Conservation (phyloP, 1,140 invertebrate genomes). For the Leptopilina clavipes region DNA sequence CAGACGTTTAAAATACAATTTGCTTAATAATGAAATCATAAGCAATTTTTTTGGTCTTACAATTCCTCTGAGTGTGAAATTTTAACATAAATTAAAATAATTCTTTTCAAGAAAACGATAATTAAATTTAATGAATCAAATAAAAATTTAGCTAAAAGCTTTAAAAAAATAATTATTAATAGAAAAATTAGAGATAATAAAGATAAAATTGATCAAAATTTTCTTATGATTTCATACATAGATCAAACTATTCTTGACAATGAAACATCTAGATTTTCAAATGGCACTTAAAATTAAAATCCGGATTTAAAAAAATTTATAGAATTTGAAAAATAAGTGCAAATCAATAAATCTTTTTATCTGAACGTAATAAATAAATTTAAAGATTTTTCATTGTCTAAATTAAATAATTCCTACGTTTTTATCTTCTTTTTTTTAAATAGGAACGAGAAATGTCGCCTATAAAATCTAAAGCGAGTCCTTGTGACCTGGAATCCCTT, state of each 20-base stretch:
- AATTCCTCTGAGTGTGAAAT: not conserved
- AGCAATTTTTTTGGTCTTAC: not conserved
- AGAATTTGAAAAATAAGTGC: not conserved
- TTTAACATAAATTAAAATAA: not conserved
- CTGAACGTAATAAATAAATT: not conserved
- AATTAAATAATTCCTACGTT: not conserved
- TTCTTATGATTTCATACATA: not conserved
- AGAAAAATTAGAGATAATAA: not conserved
- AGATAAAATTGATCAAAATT: not conserved
- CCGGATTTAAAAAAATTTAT: not conserved
- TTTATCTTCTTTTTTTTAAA: slow-evolving; percentile 29
- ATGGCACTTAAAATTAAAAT: slow-evolving; percentile 6
- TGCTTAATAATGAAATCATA: not conserved
- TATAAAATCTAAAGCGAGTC: slow-evolving; percentile 51
- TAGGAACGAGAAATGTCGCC: slow-evolving; percentile 61
- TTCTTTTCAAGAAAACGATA: not conserved
- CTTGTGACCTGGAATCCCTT: slow-evolving; percentile 22
- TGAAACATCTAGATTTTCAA: too few species aligned
- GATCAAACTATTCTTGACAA: not conserved
- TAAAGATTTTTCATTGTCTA: not conserved
- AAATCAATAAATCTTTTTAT: not conserved
- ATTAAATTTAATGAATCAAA: not conserved
- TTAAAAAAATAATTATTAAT: too few species aligned
- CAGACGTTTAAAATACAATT: not conserved
- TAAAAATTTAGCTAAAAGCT: too few species aligned